These are phyloP conservation scores for Centropyge bicolor DNA, from an alignment of 2,797 vertebrate species.

Conservation along the genomic window DNA sequence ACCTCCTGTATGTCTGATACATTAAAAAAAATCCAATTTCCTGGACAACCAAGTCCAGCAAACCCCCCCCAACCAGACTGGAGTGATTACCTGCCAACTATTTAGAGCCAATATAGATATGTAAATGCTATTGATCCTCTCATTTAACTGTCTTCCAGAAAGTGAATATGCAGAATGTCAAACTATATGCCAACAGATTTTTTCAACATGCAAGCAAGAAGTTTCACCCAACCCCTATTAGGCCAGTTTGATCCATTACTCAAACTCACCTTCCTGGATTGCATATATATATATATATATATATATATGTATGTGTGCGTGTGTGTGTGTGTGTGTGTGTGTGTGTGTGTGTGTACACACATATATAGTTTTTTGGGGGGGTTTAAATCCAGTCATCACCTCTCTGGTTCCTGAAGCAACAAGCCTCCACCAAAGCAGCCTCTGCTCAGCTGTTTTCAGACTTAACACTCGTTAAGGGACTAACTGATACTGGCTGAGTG, in stretches of 20 bases:
- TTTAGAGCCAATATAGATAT: too few species aligned
- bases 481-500: constrained; percentile 1
- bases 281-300: neutral
- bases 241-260: neutral
- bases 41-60: too few species aligned
- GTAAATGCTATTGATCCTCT: neutral
- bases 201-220: neutral
- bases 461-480: neutral
- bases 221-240: neutral
- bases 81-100: too few species aligned
- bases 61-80: too few species aligned
- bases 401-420: neutral
- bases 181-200: neutral
- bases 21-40: too few species aligned
- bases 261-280: neutral
- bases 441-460: neutral
- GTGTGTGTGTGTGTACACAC: too few species aligned
- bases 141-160: neutral
- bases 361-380: too few species aligned
- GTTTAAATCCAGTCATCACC: neutral
- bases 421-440: neutral
- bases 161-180: neutral
- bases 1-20: too few species aligned
- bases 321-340: too few species aligned
- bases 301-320: neutral